phyloP scores from a whole-genome alignment of 2,888 invertebrate genomes.

The Phania funesta region DNA sequence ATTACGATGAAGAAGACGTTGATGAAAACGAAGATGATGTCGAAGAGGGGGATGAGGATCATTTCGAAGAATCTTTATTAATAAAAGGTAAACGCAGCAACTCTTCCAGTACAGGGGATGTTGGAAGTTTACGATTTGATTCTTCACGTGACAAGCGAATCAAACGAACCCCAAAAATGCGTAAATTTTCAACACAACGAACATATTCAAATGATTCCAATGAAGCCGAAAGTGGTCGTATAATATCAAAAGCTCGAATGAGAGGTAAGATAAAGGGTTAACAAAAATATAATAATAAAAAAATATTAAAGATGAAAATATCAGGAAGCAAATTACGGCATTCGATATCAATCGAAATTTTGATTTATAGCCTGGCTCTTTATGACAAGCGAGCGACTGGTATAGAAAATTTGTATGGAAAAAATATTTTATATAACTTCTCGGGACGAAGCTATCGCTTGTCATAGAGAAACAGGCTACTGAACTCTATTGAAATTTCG shows the following conservation, averaged over 20 bases:
- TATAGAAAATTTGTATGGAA: no score
- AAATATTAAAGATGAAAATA: not conserved
- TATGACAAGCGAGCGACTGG: no score
- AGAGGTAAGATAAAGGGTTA: conserved; percentile 82
- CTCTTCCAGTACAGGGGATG: conserved; percentile 69
- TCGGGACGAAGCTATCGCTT: no score
- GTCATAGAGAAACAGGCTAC: no score
- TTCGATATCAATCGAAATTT: no score
- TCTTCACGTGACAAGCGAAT: conserved; percentile 60
- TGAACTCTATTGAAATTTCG: no score
- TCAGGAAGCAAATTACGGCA: no score
- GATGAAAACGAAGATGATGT: conserved; percentile 46
- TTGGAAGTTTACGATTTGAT: conserved; percentile 47
- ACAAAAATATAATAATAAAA: not conserved
- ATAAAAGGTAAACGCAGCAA: conserved; percentile 69
- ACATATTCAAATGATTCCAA: conserved; percentile 72
- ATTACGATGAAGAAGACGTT: conserved; percentile 63
- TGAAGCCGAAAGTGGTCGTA: conserved; percentile 72
- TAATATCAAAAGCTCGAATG: conserved; percentile 87
- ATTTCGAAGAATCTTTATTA: conserved; percentile 69
- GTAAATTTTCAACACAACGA: conserved; percentile 75
- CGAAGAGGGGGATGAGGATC: conserved; percentile 68
- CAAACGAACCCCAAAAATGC: conserved; percentile 74
- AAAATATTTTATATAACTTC: no score
- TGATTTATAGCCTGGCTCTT: no score